Percentiles rank a stretch among this genome's conserved stretches.
Evolutionary conservation across 2,888 invertebrate genomes (phyloP).

Genomic region (Dichetophora obliterata): DNA sequence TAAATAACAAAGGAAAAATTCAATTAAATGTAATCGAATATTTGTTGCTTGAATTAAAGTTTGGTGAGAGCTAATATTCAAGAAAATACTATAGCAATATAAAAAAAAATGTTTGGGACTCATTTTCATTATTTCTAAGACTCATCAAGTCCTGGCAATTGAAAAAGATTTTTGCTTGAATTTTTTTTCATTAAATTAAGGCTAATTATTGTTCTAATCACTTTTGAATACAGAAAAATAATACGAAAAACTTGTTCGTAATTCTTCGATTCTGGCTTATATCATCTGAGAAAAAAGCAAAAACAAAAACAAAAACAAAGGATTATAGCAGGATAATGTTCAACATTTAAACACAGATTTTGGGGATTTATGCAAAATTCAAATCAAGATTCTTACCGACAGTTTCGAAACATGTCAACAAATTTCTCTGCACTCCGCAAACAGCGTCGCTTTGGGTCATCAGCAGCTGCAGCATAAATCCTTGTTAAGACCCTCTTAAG

Average conservation of each 20-base stretch:
- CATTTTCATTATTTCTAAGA: no score
- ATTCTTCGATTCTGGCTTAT: neutral
- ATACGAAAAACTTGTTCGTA: neutral
- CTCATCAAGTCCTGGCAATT: no score
- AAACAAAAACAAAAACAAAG: no score
- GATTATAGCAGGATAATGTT: neutral
- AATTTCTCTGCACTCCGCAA: neutral
- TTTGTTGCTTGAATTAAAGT: slow-evolving; percentile 47
- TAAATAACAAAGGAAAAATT: slow-evolving; percentile 52
- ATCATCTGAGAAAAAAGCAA: neutral
- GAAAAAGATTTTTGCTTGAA: no score
- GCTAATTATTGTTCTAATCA: no score
- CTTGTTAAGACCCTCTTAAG: slow-evolving; percentile 50
- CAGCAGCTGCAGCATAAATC: slow-evolving; percentile 49
- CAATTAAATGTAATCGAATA: slow-evolving; percentile 67
- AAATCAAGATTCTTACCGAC: neutral
- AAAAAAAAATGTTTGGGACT: no score
- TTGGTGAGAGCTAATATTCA: no score
- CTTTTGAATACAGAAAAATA: no score
- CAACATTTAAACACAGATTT: slow-evolving; percentile 11
- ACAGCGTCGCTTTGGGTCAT: slow-evolving; percentile 2
- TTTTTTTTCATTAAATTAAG: no score
- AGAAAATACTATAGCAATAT: no score
- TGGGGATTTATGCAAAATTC: neutral
- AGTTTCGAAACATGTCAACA: neutral